Conservation (phyloP, 1,140 invertebrate genomes). For the Macrocentrus cingulum region DNA sequence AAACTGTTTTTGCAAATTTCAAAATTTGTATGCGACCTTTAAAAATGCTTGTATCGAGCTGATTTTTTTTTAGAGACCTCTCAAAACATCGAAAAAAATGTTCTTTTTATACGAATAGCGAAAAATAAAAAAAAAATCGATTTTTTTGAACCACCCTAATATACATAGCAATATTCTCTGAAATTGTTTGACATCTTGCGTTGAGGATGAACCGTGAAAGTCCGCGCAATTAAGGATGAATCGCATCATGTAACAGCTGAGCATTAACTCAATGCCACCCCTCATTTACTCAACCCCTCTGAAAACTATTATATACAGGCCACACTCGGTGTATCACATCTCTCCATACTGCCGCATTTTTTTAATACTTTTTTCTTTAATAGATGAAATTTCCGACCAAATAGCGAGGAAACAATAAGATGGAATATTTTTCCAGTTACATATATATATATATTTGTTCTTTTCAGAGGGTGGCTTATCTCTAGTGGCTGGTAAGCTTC, state of each 20-base stretch:
- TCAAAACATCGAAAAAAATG: too few species aligned
- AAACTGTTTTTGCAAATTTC: too few species aligned
- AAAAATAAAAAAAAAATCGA: too few species aligned
- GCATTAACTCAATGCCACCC: slow-evolving; percentile 59
- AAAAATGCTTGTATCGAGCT: too few species aligned
- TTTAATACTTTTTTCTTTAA: too few species aligned
- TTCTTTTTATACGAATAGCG: too few species aligned
- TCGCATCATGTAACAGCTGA: slow-evolving; percentile 60
- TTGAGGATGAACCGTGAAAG: slow-evolving; percentile 37
- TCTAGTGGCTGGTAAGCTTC: slow-evolving; percentile 46
- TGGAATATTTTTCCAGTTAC: slow-evolving; percentile 7
- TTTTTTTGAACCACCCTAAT: too few species aligned
- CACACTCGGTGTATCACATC: not conserved
- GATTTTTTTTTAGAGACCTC: too few species aligned
- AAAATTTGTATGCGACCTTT: too few species aligned
- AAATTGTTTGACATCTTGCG: slow-evolving; percentile 28
- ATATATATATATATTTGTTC: slow-evolving; percentile 18
- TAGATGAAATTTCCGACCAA: too few species aligned
- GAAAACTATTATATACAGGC: slow-evolving; percentile 12
- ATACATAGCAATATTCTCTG: too few species aligned
- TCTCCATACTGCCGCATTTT: slow-evolving; percentile 24
- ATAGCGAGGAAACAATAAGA: slow-evolving; percentile 7
- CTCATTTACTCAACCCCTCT: slow-evolving; percentile 56
- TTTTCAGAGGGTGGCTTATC: slow-evolving; percentile 43
- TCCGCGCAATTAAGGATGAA: slow-evolving; percentile 54